Evolutionary conservation across 2,888 invertebrate species (phyloP).

Genomic region (Tetrapedia diversipes): DNA sequence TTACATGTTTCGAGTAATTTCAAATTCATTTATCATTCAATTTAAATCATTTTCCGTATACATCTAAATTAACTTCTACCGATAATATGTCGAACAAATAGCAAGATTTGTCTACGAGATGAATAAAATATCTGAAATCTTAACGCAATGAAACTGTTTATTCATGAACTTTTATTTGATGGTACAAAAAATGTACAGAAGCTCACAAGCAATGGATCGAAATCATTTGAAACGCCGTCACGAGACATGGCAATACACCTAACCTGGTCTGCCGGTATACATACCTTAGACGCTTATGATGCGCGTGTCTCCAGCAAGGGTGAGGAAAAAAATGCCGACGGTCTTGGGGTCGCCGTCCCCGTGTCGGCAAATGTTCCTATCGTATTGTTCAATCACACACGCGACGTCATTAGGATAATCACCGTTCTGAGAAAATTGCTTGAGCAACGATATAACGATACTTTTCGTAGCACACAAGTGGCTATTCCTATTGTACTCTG

Average conservation of each 20-base stretch:
- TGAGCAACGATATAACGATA: constrained; percentile 28
- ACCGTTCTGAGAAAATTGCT: constrained; percentile 19
- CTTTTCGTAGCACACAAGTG: constrained; percentile 47
- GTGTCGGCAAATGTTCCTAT: constrained; percentile 39
- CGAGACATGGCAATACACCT: constrained; percentile 59
- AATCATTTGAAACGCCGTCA: constrained; percentile 30
- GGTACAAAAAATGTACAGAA: neutral
- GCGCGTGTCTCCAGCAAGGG: constrained; percentile 60
- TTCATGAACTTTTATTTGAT: neutral
- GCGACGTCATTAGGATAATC: constrained; percentile 45
- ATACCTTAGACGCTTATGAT: constrained; percentile 62
- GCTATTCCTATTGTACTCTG: constrained; percentile 27
- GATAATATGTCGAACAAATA: neutral
- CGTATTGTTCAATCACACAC: constrained; percentile 43
- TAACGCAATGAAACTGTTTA: no score
- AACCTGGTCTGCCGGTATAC: constrained; percentile 75
- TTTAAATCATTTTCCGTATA: neutral
- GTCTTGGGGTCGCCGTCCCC: constrained; percentile 57
- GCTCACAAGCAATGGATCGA: constrained; percentile 5
- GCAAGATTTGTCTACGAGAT: no score
- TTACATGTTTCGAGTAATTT: neutral
- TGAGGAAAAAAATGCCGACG: constrained; percentile 50
- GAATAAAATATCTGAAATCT: no score
- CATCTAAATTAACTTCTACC: neutral
- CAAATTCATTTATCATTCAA: neutral